phyloP scores from a whole-genome alignment of 2,888 invertebrate genomes.

The Amaurobius ferox region DNA sequence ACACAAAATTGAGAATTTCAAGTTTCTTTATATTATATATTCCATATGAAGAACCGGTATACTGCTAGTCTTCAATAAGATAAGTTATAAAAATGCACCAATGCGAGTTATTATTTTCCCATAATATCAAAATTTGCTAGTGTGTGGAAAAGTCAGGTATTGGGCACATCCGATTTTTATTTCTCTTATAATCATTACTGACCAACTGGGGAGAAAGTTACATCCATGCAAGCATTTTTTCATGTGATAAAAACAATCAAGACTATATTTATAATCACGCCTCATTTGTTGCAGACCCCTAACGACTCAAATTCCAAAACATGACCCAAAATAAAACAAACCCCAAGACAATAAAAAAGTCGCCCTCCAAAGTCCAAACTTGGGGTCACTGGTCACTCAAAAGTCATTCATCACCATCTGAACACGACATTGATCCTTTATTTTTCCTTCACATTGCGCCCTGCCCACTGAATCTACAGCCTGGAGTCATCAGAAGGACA shows the following conservation, averaged over 20 bases:
- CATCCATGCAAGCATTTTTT: not conserved
- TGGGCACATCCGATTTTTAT: too few relatives aligned
- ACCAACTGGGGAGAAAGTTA: too few relatives aligned
- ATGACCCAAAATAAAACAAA: not conserved
- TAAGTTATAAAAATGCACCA: too few relatives aligned
- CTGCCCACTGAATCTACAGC: constrained; percentile 1
- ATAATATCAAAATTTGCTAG: too few relatives aligned
- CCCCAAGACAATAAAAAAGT: not conserved
- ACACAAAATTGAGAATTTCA: too few relatives aligned
- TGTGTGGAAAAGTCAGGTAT: too few relatives aligned
- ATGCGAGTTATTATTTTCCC: too few relatives aligned
- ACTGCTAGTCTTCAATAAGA: too few relatives aligned
- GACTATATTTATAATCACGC: not conserved
- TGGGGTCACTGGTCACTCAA: constrained; percentile 35
- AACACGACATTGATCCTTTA: not conserved
- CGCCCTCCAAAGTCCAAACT: not conserved
- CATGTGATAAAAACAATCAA: not conserved
- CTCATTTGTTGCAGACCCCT: not conserved
- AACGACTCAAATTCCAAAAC: not conserved
- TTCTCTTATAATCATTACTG: too few relatives aligned
- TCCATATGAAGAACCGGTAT: too few relatives aligned
- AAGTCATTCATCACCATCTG: constrained; percentile 22
- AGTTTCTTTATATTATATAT: too few relatives aligned
- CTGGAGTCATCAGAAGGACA: constrained; percentile 53
- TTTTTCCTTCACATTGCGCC: not conserved